A percentile compares a stretch with the other conserved stretches of the same genome.
These are phyloP conservation scores for Scytalopus superciliaris DNA, from an alignment of 2,113 vertebrate genomes.

Conservation along the genomic window DNA sequence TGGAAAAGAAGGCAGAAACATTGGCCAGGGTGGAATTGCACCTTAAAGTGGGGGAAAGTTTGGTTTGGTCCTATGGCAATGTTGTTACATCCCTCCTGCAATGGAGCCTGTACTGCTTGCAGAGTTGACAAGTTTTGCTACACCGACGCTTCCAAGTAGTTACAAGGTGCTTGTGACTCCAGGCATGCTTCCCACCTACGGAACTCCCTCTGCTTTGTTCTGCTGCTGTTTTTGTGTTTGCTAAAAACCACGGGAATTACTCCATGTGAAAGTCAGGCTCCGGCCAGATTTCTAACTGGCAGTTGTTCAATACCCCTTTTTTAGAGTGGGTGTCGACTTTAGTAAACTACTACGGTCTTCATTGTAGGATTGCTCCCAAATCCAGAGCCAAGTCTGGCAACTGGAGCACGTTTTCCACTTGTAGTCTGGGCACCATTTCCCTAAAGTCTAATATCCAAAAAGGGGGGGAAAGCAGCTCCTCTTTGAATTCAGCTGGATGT, in stretches of 20 bases:
- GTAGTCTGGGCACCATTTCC: background rate
- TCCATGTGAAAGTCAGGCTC: background rate
- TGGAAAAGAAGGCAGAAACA: background rate
- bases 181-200: slow-evolving; percentile 23
- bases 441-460: background rate
- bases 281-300: slow-evolving; percentile 5
- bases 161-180: background rate
- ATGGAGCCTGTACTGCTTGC: slow-evolving; percentile 11
- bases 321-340: background rate
- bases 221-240: slow-evolving; percentile 12
- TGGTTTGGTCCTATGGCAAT: background rate
- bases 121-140: background rate
- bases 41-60: background rate
- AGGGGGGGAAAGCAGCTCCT: background rate
- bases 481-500: background rate
- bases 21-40: background rate
- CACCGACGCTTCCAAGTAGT: background rate
- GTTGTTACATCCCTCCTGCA: slow-evolving; percentile 6
- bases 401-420: background rate
- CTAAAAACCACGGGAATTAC: background rate
- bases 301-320: background rate
- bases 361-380: background rate
- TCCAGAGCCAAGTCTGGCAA: background rate
- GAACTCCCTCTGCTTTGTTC: slow-evolving; percentile 20
- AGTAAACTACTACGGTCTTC: background rate